Evolutionary conservation across 23 tunicate species (phyloP).

Genomic region (Phallusia fumigata): DNA sequence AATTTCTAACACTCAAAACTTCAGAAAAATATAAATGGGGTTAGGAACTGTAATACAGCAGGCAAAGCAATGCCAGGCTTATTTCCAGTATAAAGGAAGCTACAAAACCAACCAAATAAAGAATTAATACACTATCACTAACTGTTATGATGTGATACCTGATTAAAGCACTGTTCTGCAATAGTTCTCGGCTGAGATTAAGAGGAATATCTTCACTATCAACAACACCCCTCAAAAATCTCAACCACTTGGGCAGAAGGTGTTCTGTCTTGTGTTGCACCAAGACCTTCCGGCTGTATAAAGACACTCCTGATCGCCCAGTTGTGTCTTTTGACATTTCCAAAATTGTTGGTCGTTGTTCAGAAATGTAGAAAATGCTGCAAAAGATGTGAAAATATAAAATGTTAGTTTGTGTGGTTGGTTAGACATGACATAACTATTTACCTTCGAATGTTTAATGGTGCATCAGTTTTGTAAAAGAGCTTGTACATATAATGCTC

Average conservation of each 20-base stretch:
- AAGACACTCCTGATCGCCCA: slow-evolving; percentile 73
- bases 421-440: not conserved
- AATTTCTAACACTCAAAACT: too few relatives aligned
- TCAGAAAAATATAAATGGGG: too few relatives aligned
- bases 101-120: not conserved
- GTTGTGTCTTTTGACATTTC: slow-evolving; percentile 75
- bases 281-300: slow-evolving; percentile 83
- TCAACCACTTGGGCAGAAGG: slow-evolving; percentile 90
- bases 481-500: slow-evolving; percentile 83
- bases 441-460: slow-evolving; percentile 83
- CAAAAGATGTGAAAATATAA: not conserved
- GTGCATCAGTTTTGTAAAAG: slow-evolving; percentile 95
- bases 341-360: slow-evolving; percentile 68
- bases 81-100: too few relatives aligned
- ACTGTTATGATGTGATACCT: slow-evolving; percentile 26
- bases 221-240: slow-evolving; percentile 91
- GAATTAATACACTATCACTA: not conserved
- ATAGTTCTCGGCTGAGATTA: slow-evolving; percentile 83
- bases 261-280: slow-evolving; percentile 88
- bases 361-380: slow-evolving; percentile 84
- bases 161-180: slow-evolving; percentile 87
- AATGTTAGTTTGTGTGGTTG: not conserved
- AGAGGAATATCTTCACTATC: slow-evolving; percentile 97
- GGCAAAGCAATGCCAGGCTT: too few relatives aligned
- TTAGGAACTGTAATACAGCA: too few relatives aligned